Conservation (phyloP, 2,888 invertebrate species). For the Tridacna crocea region DNA sequence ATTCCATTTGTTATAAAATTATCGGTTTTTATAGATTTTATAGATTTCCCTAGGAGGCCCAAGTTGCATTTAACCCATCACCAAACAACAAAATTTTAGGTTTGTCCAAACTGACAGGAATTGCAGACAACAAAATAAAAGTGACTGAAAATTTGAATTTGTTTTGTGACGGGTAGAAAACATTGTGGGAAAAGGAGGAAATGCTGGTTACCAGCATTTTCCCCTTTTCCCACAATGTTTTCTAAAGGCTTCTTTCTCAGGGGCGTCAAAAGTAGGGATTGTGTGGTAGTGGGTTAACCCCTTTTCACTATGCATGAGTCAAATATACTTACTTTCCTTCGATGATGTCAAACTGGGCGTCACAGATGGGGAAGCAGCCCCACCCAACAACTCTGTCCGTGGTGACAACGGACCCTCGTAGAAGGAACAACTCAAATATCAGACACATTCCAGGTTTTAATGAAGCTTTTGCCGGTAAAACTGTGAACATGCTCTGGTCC, state of each 20-base stretch:
- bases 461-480: slow-evolving; percentile 79
- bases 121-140: no score
- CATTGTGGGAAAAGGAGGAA: not conserved
- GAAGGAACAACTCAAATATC: slow-evolving; percentile 81
- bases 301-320: not conserved
- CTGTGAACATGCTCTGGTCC: slow-evolving; percentile 82
- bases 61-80: no score
- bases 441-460: slow-evolving; percentile 82
- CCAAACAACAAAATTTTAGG: no score
- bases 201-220: not conserved
- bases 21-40: no score
- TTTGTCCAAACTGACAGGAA: no score
- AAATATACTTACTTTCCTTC: slow-evolving; percentile 80
- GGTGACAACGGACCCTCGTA: slow-evolving; percentile 79
- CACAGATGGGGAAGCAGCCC: slow-evolving; percentile 82
- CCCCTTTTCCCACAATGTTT: not conserved
- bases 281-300: no score
- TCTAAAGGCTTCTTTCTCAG: not conserved
- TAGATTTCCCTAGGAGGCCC: no score
- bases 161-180: not conserved
- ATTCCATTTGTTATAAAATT: no score
- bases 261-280: no score
- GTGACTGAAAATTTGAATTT: no score
- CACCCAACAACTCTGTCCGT: slow-evolving; percentile 81
- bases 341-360: slow-evolving; percentile 81